phyloP scores from a whole-genome alignment of 2,113 vertebrate species.

The Trichomycterus rosablanca region DNA sequence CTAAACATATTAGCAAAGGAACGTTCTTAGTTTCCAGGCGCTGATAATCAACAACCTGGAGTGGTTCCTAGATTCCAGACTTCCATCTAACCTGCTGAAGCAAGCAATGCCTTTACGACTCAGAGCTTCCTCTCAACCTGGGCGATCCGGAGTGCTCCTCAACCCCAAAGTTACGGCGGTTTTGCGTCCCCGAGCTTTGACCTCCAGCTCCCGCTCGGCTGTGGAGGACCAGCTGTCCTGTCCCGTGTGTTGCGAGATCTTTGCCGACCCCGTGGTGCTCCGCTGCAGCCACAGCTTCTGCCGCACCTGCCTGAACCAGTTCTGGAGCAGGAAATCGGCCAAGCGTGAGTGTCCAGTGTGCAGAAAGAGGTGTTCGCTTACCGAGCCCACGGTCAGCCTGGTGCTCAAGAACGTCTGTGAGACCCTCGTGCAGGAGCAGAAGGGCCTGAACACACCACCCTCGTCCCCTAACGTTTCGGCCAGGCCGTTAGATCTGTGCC shows the following conservation, averaged over 20 bases:
- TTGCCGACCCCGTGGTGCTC: slow-evolving; percentile 71
- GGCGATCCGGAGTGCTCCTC: slow-evolving; percentile 53
- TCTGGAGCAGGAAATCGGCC: slow-evolving; percentile 67
- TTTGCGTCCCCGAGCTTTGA: slow-evolving; percentile 57
- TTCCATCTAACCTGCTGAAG: too few relatives aligned
- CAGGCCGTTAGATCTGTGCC: slow-evolving; percentile 50
- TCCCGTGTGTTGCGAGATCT: slow-evolving; percentile 72
- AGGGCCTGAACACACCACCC: neutral
- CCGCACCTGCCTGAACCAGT: slow-evolving; percentile 63
- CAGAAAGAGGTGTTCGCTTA: slow-evolving; percentile 62
- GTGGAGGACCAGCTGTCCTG: slow-evolving; percentile 72
- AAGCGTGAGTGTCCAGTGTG: slow-evolving; percentile 69
- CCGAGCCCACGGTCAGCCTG: slow-evolving; percentile 68
- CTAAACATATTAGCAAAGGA: neutral
- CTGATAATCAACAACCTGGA: neutral
- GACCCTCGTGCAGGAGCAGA: slow-evolving; percentile 62
- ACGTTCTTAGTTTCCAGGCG: neutral
- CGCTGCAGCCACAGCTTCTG: slow-evolving; percentile 79
- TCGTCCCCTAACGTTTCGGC: neutral
- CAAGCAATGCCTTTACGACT: slow-evolving; percentile 60
- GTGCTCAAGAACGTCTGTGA: slow-evolving; percentile 69
- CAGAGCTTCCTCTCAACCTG: slow-evolving; percentile 67
- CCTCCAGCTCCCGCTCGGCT: slow-evolving; percentile 49
- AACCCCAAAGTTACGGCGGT: slow-evolving; percentile 40
- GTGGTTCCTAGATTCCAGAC: neutral